phyloP scores from a whole-genome alignment of 2,888 invertebrate species.

The Hydropsyche betteni region DNA sequence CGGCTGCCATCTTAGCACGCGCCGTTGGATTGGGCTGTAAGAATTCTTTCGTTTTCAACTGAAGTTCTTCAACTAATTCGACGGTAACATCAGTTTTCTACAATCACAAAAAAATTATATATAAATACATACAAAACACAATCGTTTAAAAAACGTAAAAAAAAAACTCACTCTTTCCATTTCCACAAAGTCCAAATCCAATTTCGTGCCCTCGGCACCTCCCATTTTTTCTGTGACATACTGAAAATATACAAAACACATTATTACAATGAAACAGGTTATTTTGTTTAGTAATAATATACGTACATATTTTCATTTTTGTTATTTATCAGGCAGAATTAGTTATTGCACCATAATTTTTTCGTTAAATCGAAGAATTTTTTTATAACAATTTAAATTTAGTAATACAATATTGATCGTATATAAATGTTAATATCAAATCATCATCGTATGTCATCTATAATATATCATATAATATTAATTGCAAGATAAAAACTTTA shows the following conservation, averaged over 20 bases:
- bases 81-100: constrained; percentile 98
- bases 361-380: too few species aligned
- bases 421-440: too few species aligned
- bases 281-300: too few species aligned
- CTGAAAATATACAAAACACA: constrained; percentile 68
- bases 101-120: constrained; percentile 52
- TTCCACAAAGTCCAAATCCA: constrained; percentile 98
- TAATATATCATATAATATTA: too few species aligned
- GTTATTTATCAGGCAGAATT: too few species aligned
- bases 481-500: too few species aligned
- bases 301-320: too few species aligned
- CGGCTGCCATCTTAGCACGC: constrained; percentile 93
- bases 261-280: too few species aligned
- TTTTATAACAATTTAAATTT: too few species aligned
- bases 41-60: constrained; percentile 97
- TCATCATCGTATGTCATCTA: too few species aligned
- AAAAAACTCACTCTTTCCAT: constrained; percentile 92
- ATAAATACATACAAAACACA: not conserved
- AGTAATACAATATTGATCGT: too few species aligned
- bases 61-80: constrained; percentile 95
- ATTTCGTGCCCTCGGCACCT: constrained; percentile 98
- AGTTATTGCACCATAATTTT: too few species aligned
- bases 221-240: constrained; percentile 99
- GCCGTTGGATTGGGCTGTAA: constrained; percentile 99
- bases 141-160: not conserved